Evolutionary conservation across 2,113 vertebrate species (phyloP), one percentile per base, ranked within the genome.

Genomic region (Synchiropus splendidus): DNA sequence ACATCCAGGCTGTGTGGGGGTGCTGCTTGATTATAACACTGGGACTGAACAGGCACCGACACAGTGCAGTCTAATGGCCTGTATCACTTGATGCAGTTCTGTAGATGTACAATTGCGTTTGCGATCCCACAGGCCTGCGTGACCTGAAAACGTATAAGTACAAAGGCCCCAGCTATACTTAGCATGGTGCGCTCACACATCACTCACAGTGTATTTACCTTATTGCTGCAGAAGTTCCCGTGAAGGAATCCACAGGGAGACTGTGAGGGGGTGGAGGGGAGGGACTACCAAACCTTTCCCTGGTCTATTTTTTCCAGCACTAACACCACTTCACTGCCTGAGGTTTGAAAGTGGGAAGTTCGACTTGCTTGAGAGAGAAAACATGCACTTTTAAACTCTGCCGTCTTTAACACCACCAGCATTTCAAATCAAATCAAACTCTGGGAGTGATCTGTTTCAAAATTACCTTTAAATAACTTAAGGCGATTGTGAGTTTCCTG

Each of bases 81-180:
- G 16, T 50, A 73, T 63, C 66, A 58, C 39, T 53, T 37, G 42
- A 61, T 50, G 45, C 52, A 11, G 42, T 54, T 53, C 51, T 58
- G 38, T 57, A 52, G 50, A 50, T 50, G 58, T 45, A 64, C 66
- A 60, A 67, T 63, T 55, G 54, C 58, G 58, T 68, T 64, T 62
- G 54, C 51, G 57, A 70, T 66, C 64, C 61, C 59, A 14, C 0
- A 30, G 48, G 61, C 18, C 33, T 15, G 13, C 21, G 34, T 64
- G 61, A 72, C 69, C 64, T 64, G 59, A 14, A 57, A 60, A 58
- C 47, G 35, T 55, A 41, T 2, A 33, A 47, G 53, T 32, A 60
- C 55, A 63, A 56, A 73, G 57, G 42, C 39, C 14, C 2, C 4
- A 21, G 54, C 52, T 45, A 48, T 39, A 59, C 54, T 75, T 59